Evolutionary conservation across 2,888 invertebrate genomes (phyloP).

Genomic region (Steromphala cineraria): DNA sequence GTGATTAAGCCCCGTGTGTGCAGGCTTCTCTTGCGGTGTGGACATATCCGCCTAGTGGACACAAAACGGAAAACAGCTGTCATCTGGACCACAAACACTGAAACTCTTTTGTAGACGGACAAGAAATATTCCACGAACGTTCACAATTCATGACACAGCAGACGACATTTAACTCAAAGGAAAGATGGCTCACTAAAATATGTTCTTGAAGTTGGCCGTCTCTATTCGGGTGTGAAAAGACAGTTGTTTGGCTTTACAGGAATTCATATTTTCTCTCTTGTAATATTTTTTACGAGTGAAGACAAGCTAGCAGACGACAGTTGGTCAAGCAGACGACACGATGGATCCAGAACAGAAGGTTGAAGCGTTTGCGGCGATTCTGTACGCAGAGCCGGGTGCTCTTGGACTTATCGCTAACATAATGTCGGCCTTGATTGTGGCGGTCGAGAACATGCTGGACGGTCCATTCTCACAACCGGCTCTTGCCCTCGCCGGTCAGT

Average conservation of each 20-base stretch:
- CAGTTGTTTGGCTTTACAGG: not conserved
- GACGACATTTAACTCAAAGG: not conserved
- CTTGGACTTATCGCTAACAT: slow-evolving; percentile 57
- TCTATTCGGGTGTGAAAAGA: not conserved
- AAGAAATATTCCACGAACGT: not conserved
- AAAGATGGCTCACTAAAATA: not conserved
- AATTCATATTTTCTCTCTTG: not conserved
- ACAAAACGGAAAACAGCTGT: not conserved
- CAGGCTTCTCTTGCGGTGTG: not conserved
- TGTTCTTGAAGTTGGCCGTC: not conserved
- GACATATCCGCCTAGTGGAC: not conserved
- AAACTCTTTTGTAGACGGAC: not conserved
- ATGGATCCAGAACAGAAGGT: slow-evolving; percentile 15
- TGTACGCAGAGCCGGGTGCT: slow-evolving; percentile 58
- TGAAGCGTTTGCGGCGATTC: slow-evolving; percentile 48
- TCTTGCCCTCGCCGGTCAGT: slow-evolving; percentile 47
- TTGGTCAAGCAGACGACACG: not conserved
- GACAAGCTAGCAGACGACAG: not conserved
- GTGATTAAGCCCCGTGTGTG: not conserved
- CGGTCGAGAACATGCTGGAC: slow-evolving; percentile 49
- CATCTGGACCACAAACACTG: not conserved
- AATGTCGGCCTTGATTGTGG: slow-evolving; percentile 53
- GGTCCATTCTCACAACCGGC: slow-evolving; percentile 37
- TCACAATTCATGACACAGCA: not conserved
- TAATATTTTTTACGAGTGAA: too few relatives aligned